These are phyloP conservation scores for Leptopilina myrica DNA, from an alignment of 2,888 invertebrate genomes.

Conservation along the genomic window DNA sequence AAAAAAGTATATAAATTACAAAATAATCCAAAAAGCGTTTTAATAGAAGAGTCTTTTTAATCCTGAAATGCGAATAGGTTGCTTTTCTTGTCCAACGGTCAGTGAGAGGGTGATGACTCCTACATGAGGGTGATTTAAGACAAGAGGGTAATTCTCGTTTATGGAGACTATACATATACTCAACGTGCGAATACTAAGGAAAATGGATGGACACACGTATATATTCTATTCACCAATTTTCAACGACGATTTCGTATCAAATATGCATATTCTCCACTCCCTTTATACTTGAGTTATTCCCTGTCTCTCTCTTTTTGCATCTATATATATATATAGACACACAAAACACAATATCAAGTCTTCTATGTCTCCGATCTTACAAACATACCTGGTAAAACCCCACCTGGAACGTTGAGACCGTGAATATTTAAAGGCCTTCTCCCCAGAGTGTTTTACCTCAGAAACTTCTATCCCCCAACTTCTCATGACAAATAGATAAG, in stretches of 20 bases:
- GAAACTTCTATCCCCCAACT: conserved; percentile 35
- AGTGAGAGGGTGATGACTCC: conserved; percentile 10
- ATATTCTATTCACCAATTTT: conserved; percentile 55
- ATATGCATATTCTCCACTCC: conserved; percentile 51
- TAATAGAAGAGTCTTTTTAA: no score
- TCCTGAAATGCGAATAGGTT: not conserved
- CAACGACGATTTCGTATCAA: conserved; percentile 58
- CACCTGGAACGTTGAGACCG: conserved; percentile 42
- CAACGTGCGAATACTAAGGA: not conserved
- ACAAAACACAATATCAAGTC: conserved; percentile 3
- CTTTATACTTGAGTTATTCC: not conserved
- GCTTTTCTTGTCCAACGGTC: not conserved
- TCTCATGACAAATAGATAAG: conserved; percentile 36
- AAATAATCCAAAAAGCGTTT: no score
- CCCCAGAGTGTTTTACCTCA: conserved; percentile 45
- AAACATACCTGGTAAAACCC: conserved; percentile 44
- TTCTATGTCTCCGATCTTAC: conserved; percentile 10
- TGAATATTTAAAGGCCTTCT: conserved; percentile 51
- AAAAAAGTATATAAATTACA: no score
- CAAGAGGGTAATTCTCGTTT: conserved; percentile 18
- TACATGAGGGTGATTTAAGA: not conserved
- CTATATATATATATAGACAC: not conserved
- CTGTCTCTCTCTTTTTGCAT: not conserved
- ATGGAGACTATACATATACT: not conserved
- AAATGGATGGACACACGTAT: conserved; percentile 51